Conservation (phyloP, 2,797 vertebrate genomes). For the Huso huso region DNA sequence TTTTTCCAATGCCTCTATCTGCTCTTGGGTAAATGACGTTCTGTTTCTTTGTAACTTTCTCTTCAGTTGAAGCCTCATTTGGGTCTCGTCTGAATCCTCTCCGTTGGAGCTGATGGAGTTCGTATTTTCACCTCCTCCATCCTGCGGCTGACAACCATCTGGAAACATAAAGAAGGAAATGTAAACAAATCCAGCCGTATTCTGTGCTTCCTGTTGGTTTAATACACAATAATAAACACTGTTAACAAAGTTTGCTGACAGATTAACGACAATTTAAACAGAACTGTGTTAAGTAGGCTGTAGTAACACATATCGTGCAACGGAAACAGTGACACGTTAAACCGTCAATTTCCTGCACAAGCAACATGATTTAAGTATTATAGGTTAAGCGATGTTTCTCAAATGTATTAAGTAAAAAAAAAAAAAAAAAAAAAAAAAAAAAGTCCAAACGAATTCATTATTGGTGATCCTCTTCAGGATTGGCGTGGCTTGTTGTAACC, state of each 20-base stretch:
- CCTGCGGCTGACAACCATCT: constrained; percentile 90
- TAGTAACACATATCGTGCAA: background rate
- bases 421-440: background rate
- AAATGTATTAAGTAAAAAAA: background rate
- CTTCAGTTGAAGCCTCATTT: constrained; percentile 95
- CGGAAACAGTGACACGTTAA: background rate
- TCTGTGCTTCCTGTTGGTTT: constrained; percentile 23
- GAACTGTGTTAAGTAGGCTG: background rate
- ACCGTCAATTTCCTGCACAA: too few relatives aligned
- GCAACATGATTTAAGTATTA: too few relatives aligned
- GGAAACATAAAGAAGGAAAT: constrained; percentile 25
- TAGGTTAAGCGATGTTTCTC: too few relatives aligned
- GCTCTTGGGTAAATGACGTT: constrained; percentile 97
- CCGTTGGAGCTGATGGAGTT: constrained; percentile 97
- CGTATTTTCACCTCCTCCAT: constrained; percentile 88
- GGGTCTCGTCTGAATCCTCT: constrained; percentile 95
- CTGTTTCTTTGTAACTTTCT: constrained; percentile 94
- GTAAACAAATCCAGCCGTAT: constrained; percentile 27
- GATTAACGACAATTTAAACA: background rate
- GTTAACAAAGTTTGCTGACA: constrained; percentile 23
- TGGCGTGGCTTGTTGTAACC: too few relatives aligned
- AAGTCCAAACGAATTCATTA: background rate
- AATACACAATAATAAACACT: constrained; percentile 11
- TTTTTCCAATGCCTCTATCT: constrained; percentile 97
- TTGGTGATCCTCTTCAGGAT: too few relatives aligned